Evolutionary conservation across 1,140 invertebrate genomes (phyloP).

Genomic region (Zaprionus nigranus): DNA sequence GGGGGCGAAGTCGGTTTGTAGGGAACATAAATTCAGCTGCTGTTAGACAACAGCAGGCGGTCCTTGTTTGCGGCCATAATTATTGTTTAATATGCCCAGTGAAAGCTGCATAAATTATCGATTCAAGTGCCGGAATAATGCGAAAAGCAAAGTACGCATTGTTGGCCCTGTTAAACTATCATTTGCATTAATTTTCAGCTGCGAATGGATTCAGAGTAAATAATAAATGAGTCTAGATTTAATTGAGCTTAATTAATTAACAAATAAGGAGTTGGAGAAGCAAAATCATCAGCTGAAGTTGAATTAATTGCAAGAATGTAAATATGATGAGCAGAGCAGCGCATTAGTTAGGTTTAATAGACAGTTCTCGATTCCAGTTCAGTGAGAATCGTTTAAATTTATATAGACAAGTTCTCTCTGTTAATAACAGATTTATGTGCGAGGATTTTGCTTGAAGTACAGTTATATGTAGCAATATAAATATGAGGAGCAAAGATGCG

Average conservation of each 20-base stretch:
- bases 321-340: neutral
- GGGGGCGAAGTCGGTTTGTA: neutral
- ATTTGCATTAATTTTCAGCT: constrained; percentile 1
- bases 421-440: neutral
- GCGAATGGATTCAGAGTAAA: neutral
- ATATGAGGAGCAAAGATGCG: neutral
- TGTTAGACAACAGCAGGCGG: constrained; percentile 7
- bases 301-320: neutral
- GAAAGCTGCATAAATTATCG: constrained; percentile 28
- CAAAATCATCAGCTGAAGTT: neutral
- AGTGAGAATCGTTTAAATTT: neutral
- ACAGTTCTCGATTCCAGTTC: neutral
- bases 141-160: neutral
- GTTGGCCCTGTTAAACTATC: constrained; percentile 5
- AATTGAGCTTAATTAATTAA: constrained; percentile 3
- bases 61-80: constrained; percentile 34
- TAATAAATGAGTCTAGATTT: neutral
- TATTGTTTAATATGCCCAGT: constrained; percentile 20
- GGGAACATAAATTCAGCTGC: constrained; percentile 20
- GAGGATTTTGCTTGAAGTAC: too few relatives aligned
- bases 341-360: neutral
- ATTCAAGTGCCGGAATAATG: constrained; percentile 14
- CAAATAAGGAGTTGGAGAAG: neutral
- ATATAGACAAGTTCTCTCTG: neutral
- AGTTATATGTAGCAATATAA: too few relatives aligned